Base-by-base conservation (phyloP, 2,797 vertebrate species). In the Poecilia picta region DNA sequence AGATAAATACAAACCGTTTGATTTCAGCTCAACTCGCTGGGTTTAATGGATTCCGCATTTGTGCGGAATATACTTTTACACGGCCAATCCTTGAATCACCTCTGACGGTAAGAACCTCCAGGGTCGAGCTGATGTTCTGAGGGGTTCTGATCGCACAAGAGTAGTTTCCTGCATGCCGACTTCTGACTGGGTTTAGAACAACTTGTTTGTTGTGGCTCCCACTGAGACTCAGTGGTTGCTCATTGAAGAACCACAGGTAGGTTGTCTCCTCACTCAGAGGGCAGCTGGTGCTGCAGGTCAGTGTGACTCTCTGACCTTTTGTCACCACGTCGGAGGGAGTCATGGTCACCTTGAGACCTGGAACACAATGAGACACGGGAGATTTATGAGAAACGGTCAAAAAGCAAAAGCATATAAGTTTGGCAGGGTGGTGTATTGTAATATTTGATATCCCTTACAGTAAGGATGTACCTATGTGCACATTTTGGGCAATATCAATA, bases 271-370 rank as follows among this genome's bases (percentile, higher is more conserved):
- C 20, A 5, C 49, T 25, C 16, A 77, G 79, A 49, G 83, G 83
- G 46, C 86, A 88, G 47, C 81, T 85, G 57, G 86, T 85, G 0
- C 11, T 71, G 76, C 86, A 88, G 47, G 45, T 88, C 25, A 85
- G 51, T 15, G 71, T 66, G 66, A 81, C 86, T 55, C 2, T 76
- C 70, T 84, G 85, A 49, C 46, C 85, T 28, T 75, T 57, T 57
- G 71, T 73, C 81, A 83, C 78, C 36, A 8, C 49, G 13, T 72
- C 78, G 43, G 72, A 83, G 20, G 81, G 81, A 51, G 2, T 70
- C 8, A 73, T 5, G 13, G 20, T 64, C 33, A 85, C 79, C 41
- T 12, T 75, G 55, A 87, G 72, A 23, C n/a, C 86, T 85, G 15
- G 33, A 81, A 83, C 2, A 68, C 2, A 2, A 28, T 41, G 10